Evolutionary conservation across 2,113 vertebrate species (phyloP).

Genomic region (Lophura nycthemera): DNA sequence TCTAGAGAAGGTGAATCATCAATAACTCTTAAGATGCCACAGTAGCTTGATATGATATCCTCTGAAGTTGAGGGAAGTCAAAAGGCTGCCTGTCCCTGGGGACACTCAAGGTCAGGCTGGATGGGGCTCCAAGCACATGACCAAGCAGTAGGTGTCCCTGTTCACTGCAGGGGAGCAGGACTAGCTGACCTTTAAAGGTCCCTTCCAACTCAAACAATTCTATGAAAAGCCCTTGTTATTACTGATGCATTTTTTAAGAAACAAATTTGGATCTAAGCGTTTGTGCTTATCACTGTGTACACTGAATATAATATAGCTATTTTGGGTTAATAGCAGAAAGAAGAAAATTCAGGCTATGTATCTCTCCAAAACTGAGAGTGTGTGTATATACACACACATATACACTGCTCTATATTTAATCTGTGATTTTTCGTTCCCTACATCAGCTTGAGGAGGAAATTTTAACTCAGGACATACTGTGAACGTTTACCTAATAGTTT

Average conservation of each 20-base stretch:
- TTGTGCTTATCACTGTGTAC: background rate
- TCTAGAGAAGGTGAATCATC: background rate
- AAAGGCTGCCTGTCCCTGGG: no score
- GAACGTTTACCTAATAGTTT: background rate
- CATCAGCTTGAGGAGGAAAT: background rate
- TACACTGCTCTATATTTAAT: background rate
- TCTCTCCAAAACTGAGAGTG: background rate
- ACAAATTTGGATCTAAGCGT: background rate
- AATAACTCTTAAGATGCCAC: background rate
- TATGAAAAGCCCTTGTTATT: background rate
- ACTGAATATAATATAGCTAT: background rate
- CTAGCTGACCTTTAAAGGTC: no score
- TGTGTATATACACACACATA: background rate
- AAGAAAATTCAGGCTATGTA: background rate
- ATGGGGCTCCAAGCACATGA: no score
- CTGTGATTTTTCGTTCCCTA: background rate
- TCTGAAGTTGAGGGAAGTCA: background rate
- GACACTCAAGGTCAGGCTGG: no score
- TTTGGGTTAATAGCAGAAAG: background rate
- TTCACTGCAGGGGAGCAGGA: no score
- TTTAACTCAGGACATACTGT: background rate
- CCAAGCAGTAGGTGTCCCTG: no score
- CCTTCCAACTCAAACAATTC: no score
- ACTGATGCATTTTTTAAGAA: background rate
- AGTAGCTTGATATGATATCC: background rate